Percentiles rank a stretch among this genome's conserved stretches.
These are phyloP conservation scores for Phylloscopus trochilus DNA, from an alignment of 2,113 vertebrate species.

Conservation along the genomic window DNA sequence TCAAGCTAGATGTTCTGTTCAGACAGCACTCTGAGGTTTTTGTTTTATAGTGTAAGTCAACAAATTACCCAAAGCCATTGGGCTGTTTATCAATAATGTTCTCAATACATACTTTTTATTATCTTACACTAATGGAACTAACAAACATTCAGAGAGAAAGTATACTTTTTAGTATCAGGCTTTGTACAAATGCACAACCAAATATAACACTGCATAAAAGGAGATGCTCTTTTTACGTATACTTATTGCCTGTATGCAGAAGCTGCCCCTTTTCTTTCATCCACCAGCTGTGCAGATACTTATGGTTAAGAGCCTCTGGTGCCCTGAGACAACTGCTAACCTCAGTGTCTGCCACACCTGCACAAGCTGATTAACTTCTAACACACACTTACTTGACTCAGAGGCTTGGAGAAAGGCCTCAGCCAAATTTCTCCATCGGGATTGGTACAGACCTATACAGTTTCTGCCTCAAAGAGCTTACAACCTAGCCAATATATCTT, in stretches of 20 bases:
- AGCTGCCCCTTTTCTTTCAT: neutral
- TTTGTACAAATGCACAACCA: neutral
- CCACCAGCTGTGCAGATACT: neutral
- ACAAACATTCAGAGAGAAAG: neutral
- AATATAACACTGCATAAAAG: neutral
- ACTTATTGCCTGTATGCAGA: neutral
- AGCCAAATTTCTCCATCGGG: neutral
- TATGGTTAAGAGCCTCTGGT: neutral
- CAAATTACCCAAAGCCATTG: neutral
- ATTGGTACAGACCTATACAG: neutral
- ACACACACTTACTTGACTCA: neutral
- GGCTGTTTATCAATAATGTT: neutral
- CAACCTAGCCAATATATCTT: neutral
- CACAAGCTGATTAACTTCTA: neutral
- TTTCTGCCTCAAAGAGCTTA: neutral
- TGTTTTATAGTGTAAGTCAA: neutral
- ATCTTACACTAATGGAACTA: neutral
- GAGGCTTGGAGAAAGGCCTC: neutral
- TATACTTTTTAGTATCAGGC: neutral
- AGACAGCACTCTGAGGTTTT: neutral
- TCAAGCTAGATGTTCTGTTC: neutral
- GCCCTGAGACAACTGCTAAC: fast-evolving
- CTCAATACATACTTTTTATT: neutral
- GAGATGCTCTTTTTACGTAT: neutral
- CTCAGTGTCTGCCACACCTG: neutral